A percentile compares a stretch with the other conserved stretches of the same genome.
These are phyloP conservation scores for Frankliniella fusca DNA, from an alignment of 2,888 invertebrate genomes.

Conservation along the genomic window DNA sequence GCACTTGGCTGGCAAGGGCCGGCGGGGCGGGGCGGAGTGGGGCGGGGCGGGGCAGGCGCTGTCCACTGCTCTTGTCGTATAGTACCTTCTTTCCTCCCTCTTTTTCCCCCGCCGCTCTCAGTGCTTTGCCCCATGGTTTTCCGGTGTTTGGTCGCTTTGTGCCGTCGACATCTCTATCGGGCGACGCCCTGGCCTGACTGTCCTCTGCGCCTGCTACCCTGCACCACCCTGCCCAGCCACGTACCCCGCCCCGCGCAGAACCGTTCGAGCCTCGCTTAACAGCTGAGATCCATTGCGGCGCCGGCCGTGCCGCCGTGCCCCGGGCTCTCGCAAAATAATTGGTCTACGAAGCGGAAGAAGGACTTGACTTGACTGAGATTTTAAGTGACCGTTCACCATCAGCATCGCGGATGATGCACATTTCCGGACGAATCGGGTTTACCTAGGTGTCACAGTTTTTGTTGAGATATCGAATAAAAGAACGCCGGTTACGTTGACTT, in stretches of 20 bases:
- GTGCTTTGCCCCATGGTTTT: not conserved
- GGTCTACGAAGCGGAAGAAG: too few relatives aligned
- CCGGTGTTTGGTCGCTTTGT: conserved; percentile 10
- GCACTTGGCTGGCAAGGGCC: not conserved
- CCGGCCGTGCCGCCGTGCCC: too few relatives aligned
- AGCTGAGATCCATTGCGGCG: not conserved
- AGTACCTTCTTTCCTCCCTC: too few relatives aligned
- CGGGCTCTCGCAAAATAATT: too few relatives aligned
- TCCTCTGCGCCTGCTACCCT: not conserved
- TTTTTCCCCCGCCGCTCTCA: not conserved
- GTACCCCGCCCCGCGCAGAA: not conserved
- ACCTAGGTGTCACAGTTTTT: too few relatives aligned
- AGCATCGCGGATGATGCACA: too few relatives aligned
- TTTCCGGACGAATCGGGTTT: too few relatives aligned
- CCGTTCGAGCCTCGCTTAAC: not conserved
- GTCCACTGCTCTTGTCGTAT: not conserved
- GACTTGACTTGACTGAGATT: too few relatives aligned
- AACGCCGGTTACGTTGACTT: too few relatives aligned
- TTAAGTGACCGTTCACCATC: too few relatives aligned
- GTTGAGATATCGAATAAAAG: too few relatives aligned
- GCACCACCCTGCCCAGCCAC: not conserved
- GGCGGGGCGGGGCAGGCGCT: not conserved
- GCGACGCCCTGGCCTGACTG: not conserved
- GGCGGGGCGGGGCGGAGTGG: not conserved
- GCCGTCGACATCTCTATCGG: not conserved